Percentiles rank a stretch among this genome's conserved stretches.
These are phyloP conservation scores for Dicrurus megarhynchus DNA, from an alignment of 2,113 vertebrate species.

Conservation along the genomic window DNA sequence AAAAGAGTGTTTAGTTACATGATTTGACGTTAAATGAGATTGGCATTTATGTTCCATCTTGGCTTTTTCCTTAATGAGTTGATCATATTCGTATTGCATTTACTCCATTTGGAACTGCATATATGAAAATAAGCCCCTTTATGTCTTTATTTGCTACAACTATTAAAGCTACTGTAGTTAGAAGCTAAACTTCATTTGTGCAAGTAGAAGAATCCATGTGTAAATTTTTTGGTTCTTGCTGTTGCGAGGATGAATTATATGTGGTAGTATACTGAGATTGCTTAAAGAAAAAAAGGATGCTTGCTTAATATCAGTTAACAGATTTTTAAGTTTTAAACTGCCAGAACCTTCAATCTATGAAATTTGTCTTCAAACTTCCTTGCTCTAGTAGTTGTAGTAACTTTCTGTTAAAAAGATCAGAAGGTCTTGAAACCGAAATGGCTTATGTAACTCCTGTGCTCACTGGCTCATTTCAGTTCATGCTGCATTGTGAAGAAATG, in stretches of 20 bases:
- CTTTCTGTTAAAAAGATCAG: slow-evolving; percentile 35
- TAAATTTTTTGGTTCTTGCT: slow-evolving; percentile 35
- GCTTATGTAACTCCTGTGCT: slow-evolving; percentile 33
- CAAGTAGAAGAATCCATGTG: not conserved
- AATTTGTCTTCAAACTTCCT: slow-evolving; percentile 51
- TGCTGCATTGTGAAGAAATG: slow-evolving; percentile 23
- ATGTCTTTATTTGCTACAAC: not conserved
- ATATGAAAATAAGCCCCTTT: not conserved
- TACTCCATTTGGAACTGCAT: not conserved
- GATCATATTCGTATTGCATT: not conserved
- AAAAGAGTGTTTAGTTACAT: not conserved
- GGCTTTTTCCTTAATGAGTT: not conserved
- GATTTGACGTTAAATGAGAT: not conserved
- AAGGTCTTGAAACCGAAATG: not conserved
- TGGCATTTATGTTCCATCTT: not conserved
- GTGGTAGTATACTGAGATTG: slow-evolving; percentile 69
- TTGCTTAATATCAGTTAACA: slow-evolving; percentile 80
- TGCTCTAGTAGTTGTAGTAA: slow-evolving; percentile 39
- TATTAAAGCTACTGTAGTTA: not conserved
- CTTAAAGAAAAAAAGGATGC: slow-evolving; percentile 77
- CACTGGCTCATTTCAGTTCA: not conserved
- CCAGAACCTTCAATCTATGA: slow-evolving; percentile 52
- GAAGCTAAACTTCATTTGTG: not conserved
- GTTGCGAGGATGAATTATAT: slow-evolving; percentile 6
- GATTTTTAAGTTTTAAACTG: slow-evolving; percentile 74